Evolutionary conservation across 2,113 vertebrate species (phyloP), one percentile per base, ranked within the genome.

Genomic region (Nyctibius bracteatus): DNA sequence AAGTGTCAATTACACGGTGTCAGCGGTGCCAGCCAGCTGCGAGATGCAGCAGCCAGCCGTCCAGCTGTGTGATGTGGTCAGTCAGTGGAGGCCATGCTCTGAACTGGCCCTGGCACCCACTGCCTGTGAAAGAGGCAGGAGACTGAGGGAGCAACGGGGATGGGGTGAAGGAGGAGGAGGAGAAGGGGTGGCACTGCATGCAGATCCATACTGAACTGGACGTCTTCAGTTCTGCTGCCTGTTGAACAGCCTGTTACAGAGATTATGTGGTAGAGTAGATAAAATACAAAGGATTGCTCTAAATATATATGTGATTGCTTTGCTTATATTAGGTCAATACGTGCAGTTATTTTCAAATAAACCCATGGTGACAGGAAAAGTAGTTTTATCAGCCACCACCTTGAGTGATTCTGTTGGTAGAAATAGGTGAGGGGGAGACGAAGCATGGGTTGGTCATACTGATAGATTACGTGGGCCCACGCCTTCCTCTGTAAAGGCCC

Each of bases 361-460:
- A 57, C 20, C 15, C 0, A 0, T 21, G 20, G 23, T 57, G 44
- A n/a, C 30, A 82, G 22, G 19, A 83, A 57, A 83, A 5, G 41
- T 25, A n/a, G 19, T 65, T 89, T 55, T 22, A 25, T 28, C 31
- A 67, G 47, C 8, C 54, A 20, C 17, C 31, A 30, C 5, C 28
- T 17, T 9, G 37, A 57, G 19, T 5, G 5, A 12, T 66, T 81
- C 37, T 79, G 18, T 54, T 79, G 18, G 18, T 46, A 63, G 47
- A 84, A 67, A 23, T 7, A 54, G 9, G 23, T 31, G 31, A 47
- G 21, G 18, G 39, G 8, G 35, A 59, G 13, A 25, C 24, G 30
- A 44, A 61, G 18, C 7, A 28, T 2, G 3, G 8, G 5, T 39
- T 75, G 39, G 5, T 67, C 33, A 9, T 39, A 27, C 10, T 22